Percentiles rank a stretch among this genome's conserved stretches.
These are phyloP conservation scores for Trachelus tabidus DNA, from an alignment of 2,888 invertebrate genomes.

Conservation along the genomic window DNA sequence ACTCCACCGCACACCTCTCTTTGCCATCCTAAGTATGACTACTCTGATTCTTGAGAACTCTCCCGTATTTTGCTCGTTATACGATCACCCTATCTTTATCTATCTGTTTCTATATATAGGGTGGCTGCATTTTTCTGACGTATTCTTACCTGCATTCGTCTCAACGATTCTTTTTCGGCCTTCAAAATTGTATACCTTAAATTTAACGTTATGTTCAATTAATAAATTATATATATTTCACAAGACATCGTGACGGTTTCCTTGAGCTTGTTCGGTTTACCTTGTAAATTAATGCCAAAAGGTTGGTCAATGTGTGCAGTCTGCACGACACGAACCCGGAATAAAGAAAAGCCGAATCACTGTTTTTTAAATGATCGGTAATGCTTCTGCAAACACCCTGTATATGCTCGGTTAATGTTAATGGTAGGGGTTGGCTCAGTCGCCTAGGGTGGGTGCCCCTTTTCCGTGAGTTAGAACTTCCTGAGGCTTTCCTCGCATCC, in stretches of 20 bases:
- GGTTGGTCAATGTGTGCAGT: not conserved
- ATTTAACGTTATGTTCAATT: not conserved
- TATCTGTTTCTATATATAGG: not conserved
- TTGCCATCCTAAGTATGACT: not conserved
- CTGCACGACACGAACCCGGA: not conserved
- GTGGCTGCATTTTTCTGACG: not conserved
- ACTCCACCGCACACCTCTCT: not conserved
- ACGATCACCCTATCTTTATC: not conserved
- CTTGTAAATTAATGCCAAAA: not conserved
- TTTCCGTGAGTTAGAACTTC: slow-evolving; percentile 57
- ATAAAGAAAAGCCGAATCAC: not conserved
- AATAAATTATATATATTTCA: not conserved
- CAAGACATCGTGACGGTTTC: not conserved
- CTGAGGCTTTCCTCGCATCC: slow-evolving; percentile 53
- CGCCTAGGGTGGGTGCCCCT: slow-evolving; percentile 38
- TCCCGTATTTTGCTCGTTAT: not conserved
- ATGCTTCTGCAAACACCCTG: slow-evolving; percentile 52
- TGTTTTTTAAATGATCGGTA: slow-evolving; percentile 45
- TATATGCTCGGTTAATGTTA: slow-evolving; percentile 55
- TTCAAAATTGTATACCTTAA: not conserved
- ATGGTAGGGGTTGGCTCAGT: slow-evolving; percentile 49
- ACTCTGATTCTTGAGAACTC: not conserved
- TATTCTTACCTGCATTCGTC: not conserved
- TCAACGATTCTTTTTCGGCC: not conserved
- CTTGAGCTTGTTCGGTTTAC: not conserved